Evolutionary conservation across 1,140 invertebrate genomes (phyloP).

Genomic region (Anagrus nilaparvatae): DNA sequence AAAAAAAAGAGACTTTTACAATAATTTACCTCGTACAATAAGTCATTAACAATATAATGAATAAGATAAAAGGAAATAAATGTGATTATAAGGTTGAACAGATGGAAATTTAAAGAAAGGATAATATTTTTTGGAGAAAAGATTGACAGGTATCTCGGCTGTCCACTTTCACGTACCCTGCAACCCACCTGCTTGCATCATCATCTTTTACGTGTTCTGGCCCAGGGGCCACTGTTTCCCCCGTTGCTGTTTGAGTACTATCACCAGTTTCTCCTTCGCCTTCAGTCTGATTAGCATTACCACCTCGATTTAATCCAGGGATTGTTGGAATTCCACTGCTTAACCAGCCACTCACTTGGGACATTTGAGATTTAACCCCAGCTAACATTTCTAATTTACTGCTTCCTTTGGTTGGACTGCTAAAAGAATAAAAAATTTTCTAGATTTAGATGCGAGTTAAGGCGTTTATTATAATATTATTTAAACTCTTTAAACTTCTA

Average conservation of each 20-base stretch:
- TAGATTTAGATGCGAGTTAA: too few relatives aligned
- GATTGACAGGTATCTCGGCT: neutral
- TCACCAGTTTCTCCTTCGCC: constrained; percentile 35
- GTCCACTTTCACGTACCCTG: constrained; percentile 26
- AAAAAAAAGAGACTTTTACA: too few relatives aligned
- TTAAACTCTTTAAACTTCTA: too few relatives aligned
- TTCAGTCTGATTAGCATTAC: constrained; percentile 38
- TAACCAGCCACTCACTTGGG: constrained; percentile 67
- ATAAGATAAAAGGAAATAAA: too few relatives aligned
- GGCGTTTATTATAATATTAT: too few relatives aligned
- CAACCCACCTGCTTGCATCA: constrained; percentile 55
- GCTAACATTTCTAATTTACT: constrained; percentile 68
- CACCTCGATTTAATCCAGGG: constrained; percentile 51
- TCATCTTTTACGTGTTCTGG: constrained; percentile 55
- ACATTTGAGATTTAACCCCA: constrained; percentile 72
- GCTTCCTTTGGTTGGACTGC: constrained; percentile 55
- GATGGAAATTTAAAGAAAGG: too few relatives aligned
- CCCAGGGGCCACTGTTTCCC: constrained; percentile 23
- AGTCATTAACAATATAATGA: too few relatives aligned
- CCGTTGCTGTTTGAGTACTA: constrained; percentile 41
- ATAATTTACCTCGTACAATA: too few relatives aligned
- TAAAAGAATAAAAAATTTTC: neutral
- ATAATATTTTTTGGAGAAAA: constrained; percentile 6
- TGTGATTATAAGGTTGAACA: too few relatives aligned
- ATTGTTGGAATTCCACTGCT: constrained; percentile 53